Percentiles rank a stretch among this genome's conserved stretches.
Evolutionary conservation across 2,113 vertebrate species (phyloP).

Genomic region (Campylomormyrus tamandua): DNA sequence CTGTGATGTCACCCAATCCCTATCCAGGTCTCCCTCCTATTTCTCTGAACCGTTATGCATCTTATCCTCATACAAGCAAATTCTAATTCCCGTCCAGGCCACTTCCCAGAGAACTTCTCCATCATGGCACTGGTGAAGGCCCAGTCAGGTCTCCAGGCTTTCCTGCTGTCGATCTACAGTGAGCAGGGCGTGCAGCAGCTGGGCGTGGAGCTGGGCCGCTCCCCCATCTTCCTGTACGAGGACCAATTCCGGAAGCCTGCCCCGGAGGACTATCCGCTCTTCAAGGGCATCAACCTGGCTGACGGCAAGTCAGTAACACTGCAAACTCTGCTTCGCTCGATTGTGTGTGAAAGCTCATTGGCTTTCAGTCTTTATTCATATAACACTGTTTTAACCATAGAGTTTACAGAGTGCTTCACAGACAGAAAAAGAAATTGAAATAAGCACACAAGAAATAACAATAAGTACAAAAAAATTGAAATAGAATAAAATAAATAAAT

Average conservation of each 20-base stretch:
- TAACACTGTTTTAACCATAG: background rate
- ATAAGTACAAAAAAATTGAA: background rate
- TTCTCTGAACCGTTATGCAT: background rate
- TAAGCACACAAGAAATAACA: background rate
- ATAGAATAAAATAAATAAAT: background rate
- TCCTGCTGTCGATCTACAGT: conserved; percentile 80
- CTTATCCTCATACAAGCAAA: background rate
- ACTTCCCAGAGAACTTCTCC: conserved; percentile 84
- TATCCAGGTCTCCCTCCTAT: background rate
- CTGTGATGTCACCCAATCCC: background rate
- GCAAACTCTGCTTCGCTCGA: conserved; percentile 25
- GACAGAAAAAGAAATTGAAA: background rate
- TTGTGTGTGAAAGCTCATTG: background rate
- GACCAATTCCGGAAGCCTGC: conserved; percentile 75
- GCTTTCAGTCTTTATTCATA: background rate
- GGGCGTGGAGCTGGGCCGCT: conserved; percentile 76
- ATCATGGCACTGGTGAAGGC: conserved; percentile 75
- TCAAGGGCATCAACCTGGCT: conserved; percentile 75
- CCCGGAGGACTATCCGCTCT: conserved; percentile 75
- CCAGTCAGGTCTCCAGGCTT: conserved; percentile 70
- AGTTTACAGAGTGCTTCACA: background rate
- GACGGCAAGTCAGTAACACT: conserved; percentile 86
- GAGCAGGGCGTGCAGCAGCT: conserved; percentile 76
- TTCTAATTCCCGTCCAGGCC: conserved; percentile 50
- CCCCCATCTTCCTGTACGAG: conserved; percentile 78